Percentiles rank a stretch among this genome's conserved stretches.
Conservation (phyloP, 1,140 invertebrate species). For the Procambarus virginalis region DNA sequence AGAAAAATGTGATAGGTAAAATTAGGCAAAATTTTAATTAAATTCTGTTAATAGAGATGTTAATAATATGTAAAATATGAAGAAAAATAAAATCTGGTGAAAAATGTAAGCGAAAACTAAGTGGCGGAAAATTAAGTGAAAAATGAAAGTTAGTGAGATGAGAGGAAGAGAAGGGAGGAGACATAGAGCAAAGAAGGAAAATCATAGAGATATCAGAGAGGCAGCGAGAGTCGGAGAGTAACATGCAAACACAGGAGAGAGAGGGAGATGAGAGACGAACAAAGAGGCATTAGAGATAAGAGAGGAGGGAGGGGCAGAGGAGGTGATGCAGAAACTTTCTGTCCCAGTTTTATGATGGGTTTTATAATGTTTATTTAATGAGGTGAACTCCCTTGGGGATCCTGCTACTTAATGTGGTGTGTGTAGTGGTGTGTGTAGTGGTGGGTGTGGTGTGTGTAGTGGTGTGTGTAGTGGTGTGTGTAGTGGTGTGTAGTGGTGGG, state of each 20-base stretch:
- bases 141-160: not conserved
- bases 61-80: no score
- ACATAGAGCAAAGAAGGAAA: not conserved
- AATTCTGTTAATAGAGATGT: no score
- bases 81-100: no score
- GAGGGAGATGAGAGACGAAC: not conserved
- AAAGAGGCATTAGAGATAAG: not conserved
- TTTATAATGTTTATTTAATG: not conserved
- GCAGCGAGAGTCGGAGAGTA: not conserved
- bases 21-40: no score
- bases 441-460: not conserved
- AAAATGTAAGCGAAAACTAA: no score
- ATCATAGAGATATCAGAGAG: not conserved
- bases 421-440: not conserved
- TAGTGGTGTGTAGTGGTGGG: not conserved
- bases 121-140: not conserved
- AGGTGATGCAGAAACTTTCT: not conserved
- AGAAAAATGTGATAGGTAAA: no score
- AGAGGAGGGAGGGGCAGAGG: not conserved
- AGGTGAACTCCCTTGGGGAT: not conserved
- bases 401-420: no score
- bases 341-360: not conserved
- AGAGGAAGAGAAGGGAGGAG: not conserved
- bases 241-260: no score
- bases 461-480: not conserved